phyloP scores from a whole-genome alignment of 1,140 invertebrate genomes.

The Ceratosolen fusciceps region DNA sequence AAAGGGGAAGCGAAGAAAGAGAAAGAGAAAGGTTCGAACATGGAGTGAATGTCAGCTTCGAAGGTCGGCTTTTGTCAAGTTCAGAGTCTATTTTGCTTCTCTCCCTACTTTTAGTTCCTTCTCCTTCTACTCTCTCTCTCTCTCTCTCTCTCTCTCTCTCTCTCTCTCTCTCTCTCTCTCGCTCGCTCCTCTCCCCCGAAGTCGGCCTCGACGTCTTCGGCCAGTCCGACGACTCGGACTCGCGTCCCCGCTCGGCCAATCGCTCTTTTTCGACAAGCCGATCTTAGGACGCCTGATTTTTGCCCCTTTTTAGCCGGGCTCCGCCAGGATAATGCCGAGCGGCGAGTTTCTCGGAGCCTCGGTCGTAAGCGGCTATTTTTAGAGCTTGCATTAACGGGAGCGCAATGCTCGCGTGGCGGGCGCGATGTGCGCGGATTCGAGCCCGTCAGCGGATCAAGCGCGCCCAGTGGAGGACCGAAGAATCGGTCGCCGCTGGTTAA shows the following conservation, averaged over 20 bases:
- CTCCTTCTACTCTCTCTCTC: background rate
- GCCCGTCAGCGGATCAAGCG: too few species aligned
- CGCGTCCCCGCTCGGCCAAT: conserved; percentile 2
- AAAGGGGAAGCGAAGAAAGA: conserved; percentile 53
- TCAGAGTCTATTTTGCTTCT: conserved; percentile 60
- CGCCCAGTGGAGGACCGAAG: too few species aligned
- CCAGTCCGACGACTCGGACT: background rate
- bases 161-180: background rate
- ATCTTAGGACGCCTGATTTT: background rate
- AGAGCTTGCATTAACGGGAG: background rate
- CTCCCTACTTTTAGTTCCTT: conserved; percentile 34
- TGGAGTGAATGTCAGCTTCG: conserved; percentile 69
- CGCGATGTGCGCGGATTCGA: too few species aligned
- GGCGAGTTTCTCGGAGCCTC: background rate
- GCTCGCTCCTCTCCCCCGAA: conserved; percentile 22
- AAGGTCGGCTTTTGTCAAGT: conserved; percentile 72
- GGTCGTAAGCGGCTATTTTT: background rate
- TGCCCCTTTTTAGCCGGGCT: background rate
- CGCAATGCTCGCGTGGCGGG: background rate
- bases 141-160: background rate
- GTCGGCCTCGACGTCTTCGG: conserved; percentile 15
- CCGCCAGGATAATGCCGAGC: background rate
- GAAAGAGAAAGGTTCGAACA: conserved; percentile 52
- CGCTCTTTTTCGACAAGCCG: conserved; percentile 6
- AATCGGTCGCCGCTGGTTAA: too few species aligned